These are phyloP conservation scores for Drosophila phalerata DNA, from an alignment of 2,888 invertebrate genomes.

Conservation along the genomic window DNA sequence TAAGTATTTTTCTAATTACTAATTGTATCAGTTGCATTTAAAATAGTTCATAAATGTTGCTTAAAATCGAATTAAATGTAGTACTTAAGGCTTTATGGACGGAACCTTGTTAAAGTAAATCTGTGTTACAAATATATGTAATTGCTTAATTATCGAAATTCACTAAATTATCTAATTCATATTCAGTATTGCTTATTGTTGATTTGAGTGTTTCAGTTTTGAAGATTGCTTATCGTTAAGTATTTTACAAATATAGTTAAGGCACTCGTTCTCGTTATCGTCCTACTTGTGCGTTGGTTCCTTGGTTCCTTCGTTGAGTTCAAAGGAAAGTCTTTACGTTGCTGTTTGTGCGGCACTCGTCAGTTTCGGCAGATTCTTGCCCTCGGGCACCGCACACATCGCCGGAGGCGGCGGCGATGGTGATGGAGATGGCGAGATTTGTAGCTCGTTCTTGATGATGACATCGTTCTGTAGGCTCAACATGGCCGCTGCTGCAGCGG, in stretches of 20 bases:
- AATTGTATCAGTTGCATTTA: slow-evolving; percentile 25
- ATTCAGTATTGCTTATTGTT: slow-evolving; percentile 21
- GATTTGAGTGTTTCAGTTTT: slow-evolving; percentile 41
- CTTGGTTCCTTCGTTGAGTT: slow-evolving; percentile 13
- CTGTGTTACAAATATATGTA: slow-evolving; percentile 1
- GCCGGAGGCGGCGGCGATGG: slow-evolving; percentile 60
- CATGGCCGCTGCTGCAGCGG: slow-evolving; percentile 68
- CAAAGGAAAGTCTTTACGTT: slow-evolving; percentile 67
- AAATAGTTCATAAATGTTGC: slow-evolving; percentile 3
- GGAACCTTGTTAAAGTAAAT: slow-evolving; percentile 64
- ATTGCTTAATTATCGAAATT: slow-evolving; percentile 56
- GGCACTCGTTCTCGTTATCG: slow-evolving; percentile 26
- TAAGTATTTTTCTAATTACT: slow-evolving; percentile 11
- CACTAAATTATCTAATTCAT: slow-evolving; percentile 52
- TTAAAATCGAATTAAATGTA: neutral
- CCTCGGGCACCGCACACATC: slow-evolving; percentile 54
- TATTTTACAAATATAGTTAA: slow-evolving; percentile 67
- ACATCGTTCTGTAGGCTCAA: slow-evolving; percentile 82
- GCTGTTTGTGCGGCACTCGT: slow-evolving; percentile 71
- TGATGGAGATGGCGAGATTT: slow-evolving; percentile 83
- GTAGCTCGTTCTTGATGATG: slow-evolving; percentile 82
- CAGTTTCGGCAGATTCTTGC: slow-evolving; percentile 56
- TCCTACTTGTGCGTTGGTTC: slow-evolving; percentile 22
- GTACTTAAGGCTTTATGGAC: slow-evolving; percentile 68
- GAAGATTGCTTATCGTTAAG: slow-evolving; percentile 48